Evolutionary conservation across 2,113 vertebrate genomes (phyloP), one percentile per base, ranked within the genome.

Genomic region (Podarcis raffonei): DNA sequence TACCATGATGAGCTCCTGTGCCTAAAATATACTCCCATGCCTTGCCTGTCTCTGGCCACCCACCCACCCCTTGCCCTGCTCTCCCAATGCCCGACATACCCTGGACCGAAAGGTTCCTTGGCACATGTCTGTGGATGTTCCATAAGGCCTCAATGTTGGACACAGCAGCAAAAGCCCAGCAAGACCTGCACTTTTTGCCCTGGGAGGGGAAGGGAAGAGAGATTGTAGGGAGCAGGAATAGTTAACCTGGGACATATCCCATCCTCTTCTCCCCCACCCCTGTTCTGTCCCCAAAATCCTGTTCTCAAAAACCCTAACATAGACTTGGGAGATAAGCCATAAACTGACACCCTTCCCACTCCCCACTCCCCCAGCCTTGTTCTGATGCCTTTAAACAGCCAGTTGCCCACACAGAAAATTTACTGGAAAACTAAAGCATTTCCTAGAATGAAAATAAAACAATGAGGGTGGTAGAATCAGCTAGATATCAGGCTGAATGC

Each of bases 141-240:
- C 84, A 90, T 71, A 90, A 57, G 2, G 89, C 80, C 4, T 90
- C 89, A 2, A 90, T 83, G 62, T 90, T 90, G 89, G 89, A 68
- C 1, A 78, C 80, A 1, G 89, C 62, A 0, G 89, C 79, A 20
- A 90, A 90, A 1, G 89, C 89, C 89, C 89, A 90, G n/a, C 89
- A 90, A 12, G 84, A 20, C 0, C 0, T 0, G 5, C 89, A 87
- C 0, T 4, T 0, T 0, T 1, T 0, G 0, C 79, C 78, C 89
- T 90, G 42, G 11, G 11, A 57, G 5, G 37, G 20, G 23, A 48
- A 25, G 8, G 30, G 23, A 37, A 27, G 35, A 25, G 4, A 37
- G 23, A 37, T 59, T 8, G n/a, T 1, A 72, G 65, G 27, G 27
- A 35, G 16, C 25, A 48, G 16, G n/a, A 22, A 32, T 30, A 5